phyloP scores from a whole-genome alignment of 2,888 invertebrate species.

The Pachymerium ferrugineum region DNA sequence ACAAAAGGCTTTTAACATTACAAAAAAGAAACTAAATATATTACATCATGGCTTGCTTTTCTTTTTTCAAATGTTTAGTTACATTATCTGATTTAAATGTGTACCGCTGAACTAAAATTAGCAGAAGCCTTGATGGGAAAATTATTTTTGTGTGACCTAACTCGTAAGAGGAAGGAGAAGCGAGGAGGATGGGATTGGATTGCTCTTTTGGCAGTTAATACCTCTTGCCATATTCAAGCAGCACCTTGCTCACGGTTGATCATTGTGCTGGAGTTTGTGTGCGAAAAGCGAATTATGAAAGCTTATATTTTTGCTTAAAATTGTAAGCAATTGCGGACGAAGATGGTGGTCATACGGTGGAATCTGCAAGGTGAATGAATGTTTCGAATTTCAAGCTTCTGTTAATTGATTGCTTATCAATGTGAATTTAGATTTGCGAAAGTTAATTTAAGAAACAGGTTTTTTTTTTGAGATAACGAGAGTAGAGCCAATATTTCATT shows the following conservation, averaged over 20 bases:
- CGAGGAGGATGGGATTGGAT: background rate
- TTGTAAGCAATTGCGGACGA: background rate
- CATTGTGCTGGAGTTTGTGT: too few species aligned
- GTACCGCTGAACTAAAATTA: background rate
- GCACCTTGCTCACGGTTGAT: background rate
- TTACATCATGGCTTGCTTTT: too few species aligned
- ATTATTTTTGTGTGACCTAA: conserved; percentile 7
- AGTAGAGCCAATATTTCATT: too few species aligned
- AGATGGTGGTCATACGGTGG: background rate
- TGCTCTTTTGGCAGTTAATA: background rate
- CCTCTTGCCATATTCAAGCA: background rate
- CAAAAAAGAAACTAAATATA: too few species aligned
- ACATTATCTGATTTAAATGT: background rate
- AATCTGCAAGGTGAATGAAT: background rate
- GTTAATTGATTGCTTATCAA: too few species aligned
- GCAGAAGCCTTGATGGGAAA: background rate
- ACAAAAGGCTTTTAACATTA: too few species aligned
- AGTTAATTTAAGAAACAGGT: background rate
- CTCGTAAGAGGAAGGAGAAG: too few species aligned
- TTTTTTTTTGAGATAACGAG: background rate
- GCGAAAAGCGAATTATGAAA: too few species aligned
- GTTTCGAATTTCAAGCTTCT: background rate
- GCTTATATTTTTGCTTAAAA: too few species aligned
- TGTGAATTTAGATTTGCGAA: too few species aligned
- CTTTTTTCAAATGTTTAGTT: background rate